Base-by-base conservation (phyloP, 2,113 vertebrate species). In the Mesitornis unicolor region DNA sequence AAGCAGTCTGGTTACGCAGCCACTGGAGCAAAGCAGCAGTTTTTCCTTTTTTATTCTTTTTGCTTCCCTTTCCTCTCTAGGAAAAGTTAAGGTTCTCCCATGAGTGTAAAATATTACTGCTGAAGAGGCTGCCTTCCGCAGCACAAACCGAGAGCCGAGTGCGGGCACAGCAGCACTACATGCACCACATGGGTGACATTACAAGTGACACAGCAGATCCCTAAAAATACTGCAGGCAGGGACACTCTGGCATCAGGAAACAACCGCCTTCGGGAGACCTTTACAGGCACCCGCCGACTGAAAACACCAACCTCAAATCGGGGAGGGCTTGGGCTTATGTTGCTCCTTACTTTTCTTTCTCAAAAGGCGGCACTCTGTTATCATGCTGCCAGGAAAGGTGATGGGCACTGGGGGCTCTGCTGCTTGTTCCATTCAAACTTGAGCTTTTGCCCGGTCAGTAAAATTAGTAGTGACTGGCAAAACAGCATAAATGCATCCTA, bases 361-460 rank as follows among this genome's bases (percentile, higher is more conserved):
- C 48, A 13, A 6, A 33, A 20, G n/a, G 16, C 13, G 20, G 13
- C 33, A 15, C 2, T 0, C 20, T 1, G 68, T 2, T 3, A 9
- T 2, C 69, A 1, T 1, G 0, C 2, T 0, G 3, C 74, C 3
- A 1, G 16, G 57, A 36, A 20, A 31, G 60, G 0, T 1, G 38
- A 4, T 5, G 35, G 65, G 65, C 25, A 0, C 0, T 1, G 28
- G 9, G 10, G 47, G 48, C 35, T 83, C 19, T 26, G 82, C 50
- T 28, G 29, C 1, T 4, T 31, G 45, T 53, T 25, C 82, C 6
- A 1, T 5, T 1, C 7, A 35, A 40, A 22, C 20, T 2, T 4
- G 6, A 70, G 45, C 50, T 56, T 31, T 8, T 25, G 59, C 24
- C 8, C 9, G 0, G 5, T 31, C 50, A 6, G 31, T 14, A 14